These are phyloP conservation scores for Masticophis lateralis DNA, from an alignment of 2,797 vertebrate genomes.

Conservation along the genomic window DNA sequence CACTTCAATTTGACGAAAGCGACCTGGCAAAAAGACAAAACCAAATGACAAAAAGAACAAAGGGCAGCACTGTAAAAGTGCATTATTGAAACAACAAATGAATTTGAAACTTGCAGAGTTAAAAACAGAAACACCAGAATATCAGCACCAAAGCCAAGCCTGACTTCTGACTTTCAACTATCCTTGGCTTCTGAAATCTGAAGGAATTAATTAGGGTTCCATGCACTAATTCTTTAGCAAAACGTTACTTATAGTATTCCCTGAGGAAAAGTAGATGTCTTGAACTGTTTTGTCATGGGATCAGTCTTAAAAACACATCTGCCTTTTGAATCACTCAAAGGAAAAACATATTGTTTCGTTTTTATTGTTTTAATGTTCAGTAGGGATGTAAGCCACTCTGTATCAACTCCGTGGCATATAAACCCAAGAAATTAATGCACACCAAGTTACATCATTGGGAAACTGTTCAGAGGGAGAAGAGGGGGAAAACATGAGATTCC, in stretches of 20 bases:
- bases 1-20: conserved; percentile 97
- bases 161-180: background rate
- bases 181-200: background rate
- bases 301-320: background rate
- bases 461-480: background rate
- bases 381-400: background rate
- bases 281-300: background rate
- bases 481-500: background rate
- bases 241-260: background rate
- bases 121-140: background rate
- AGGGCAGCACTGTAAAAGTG: background rate
- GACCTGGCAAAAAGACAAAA: conserved; percentile 74
- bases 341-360: background rate
- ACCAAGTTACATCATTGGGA: background rate
- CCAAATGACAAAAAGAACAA: background rate
- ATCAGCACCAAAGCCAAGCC: background rate
- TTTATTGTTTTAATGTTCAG: background rate
- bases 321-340: background rate
- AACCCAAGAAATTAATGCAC: background rate
- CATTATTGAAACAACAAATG: conserved; percentile 5
- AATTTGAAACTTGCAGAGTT: conserved; percentile 2
- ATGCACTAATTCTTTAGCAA: background rate
- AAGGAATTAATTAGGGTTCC: too few relatives aligned
- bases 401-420: background rate
- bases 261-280: background rate